Evolutionary conservation across 2,888 invertebrate genomes (phyloP), one percentile per base, ranked within the genome.

Genomic region (Spicauda simplicius): DNA sequence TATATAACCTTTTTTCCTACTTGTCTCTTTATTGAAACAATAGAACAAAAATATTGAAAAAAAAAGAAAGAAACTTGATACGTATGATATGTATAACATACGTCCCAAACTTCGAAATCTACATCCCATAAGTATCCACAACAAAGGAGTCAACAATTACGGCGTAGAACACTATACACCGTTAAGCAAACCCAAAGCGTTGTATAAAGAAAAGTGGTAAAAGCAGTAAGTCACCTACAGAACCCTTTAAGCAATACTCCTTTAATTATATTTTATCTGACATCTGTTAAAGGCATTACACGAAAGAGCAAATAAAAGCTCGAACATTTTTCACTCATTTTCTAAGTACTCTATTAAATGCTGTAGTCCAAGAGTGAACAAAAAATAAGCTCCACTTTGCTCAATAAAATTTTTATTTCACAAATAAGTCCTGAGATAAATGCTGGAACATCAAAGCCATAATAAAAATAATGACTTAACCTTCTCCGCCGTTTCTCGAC

Each of bases 401-500:
- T 60, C 59, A 66, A 66, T 66, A 66, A 59, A 65, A 65, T 45
- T 65, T 65, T 65, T 59, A 65, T 54, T 65, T 65, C 65, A 54
- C 65, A 65, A 65, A 65, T 65, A 65, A 65, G 59, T 65, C 65
- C 48, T 25, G 48, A 65, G 65, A 65, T 65, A 65, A 65, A 65
- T 65, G 65, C 54, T 65, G 59, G 65, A 65, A 65, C 65, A 65
- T 65, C 65, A 65, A 65, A 65, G 65, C 65, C 59, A 59, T 65
- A 65, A 65, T 65, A 65, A 65, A 65, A 65, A 65, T 65, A 65
- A 65, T 65, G 65, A 65, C 59, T 65, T 65, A 65, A 65, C 65
- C 65, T 59, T 53, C 57, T 59, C 52, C 58, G 53, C 58, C 64
- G 41, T 65, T 65, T 59, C 65, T 65, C 59, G 59, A 41, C 65